phyloP scores from a whole-genome alignment of 2,888 invertebrate species.

The Syrista parreyssii region DNA sequence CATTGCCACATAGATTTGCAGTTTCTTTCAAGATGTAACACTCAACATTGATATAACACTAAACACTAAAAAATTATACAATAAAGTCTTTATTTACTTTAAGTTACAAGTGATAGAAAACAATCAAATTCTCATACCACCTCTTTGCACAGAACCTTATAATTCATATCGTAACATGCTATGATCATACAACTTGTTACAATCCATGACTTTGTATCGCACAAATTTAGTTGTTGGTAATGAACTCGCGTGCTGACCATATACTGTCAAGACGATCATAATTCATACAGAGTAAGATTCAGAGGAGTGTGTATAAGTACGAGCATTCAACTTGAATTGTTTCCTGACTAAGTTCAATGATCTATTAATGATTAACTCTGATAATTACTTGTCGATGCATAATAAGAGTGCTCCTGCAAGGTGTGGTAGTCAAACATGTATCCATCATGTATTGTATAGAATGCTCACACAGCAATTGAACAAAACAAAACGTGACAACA shows the following conservation, averaged over 20 bases:
- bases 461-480: not conserved
- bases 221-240: not conserved
- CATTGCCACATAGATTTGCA: not conserved
- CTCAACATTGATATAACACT: too few relatives aligned
- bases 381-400: not conserved
- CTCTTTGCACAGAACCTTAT: not conserved
- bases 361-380: not conserved
- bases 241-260: not conserved
- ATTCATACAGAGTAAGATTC: not conserved
- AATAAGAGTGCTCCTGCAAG: not conserved
- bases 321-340: not conserved
- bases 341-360: not conserved
- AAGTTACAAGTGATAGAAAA: not conserved
- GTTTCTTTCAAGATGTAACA: not conserved
- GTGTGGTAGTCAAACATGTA: not conserved
- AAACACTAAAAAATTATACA: not conserved
- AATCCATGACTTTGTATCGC: not conserved
- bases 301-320: not conserved
- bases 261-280: not conserved
- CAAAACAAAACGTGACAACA: not conserved
- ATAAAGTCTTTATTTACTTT: constrained; percentile 5
- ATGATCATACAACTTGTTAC: not conserved
- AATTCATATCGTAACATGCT: not conserved
- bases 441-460: not conserved
- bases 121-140: constrained; percentile 1